Evolutionary conservation across 2,797 vertebrate genomes (phyloP).

Genomic region (Sorex maritimensis): DNA sequence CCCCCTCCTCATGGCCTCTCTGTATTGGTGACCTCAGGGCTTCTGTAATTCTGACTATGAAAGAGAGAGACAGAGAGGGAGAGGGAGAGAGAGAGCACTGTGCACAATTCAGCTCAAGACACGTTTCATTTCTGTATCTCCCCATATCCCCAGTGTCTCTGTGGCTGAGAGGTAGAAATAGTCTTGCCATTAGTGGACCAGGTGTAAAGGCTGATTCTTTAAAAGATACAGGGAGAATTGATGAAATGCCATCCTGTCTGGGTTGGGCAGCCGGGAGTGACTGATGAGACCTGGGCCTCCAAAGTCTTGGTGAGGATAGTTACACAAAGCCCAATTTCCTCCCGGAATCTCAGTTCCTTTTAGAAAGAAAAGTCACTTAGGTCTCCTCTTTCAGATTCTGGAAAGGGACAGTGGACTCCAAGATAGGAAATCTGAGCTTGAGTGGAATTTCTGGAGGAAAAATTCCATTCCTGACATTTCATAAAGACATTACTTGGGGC

Average conservation of each 20-base stretch:
- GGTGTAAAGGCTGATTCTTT: neutral
- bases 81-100: rapidly evolving
- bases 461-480: constrained; percentile 15
- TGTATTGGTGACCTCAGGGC: neutral
- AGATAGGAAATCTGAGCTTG: neutral
- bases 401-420: neutral
- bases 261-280: neutral
- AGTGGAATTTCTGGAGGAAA: constrained; percentile 20
- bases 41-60: neutral
- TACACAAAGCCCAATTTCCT: constrained; percentile 33
- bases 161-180: neutral
- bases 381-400: too few relatives aligned
- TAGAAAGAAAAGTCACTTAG: neutral
- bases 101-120: neutral
- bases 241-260: neutral
- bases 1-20: neutral
- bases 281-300: neutral
- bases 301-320: neutral
- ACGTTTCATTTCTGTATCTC: neutral
- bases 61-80: too few relatives aligned
- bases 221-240: neutral
- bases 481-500: neutral
- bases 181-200: neutral
- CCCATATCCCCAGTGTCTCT: neutral
- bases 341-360: neutral